Percentiles rank a stretch among this genome's conserved stretches.
Conservation (phyloP, 2,888 invertebrate species). For the Ecliptopera silaceata region DNA sequence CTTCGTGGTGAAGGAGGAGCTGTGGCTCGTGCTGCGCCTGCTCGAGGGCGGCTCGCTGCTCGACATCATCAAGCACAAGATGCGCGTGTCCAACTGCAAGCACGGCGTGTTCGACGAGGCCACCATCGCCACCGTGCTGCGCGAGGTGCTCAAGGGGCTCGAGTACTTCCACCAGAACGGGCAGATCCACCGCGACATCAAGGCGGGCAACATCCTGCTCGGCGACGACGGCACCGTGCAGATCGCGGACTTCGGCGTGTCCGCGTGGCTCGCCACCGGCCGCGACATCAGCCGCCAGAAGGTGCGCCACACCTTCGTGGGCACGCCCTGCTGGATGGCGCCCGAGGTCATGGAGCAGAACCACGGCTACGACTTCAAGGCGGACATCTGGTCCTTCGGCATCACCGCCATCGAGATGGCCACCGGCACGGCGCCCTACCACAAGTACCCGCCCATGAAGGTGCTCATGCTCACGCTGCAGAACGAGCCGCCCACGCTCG, state of each 20-base stretch:
- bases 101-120: conserved; percentile 99
- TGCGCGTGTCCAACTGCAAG: conserved; percentile 95
- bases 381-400: conserved; percentile 91
- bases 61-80: conserved; percentile 97
- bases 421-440: conserved; percentile 99
- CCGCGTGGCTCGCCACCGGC: conserved; percentile 98
- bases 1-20: conserved; percentile 98
- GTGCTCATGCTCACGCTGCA: conserved; percentile 99
- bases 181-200: conserved; percentile 93
- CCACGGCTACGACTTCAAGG: conserved; percentile 99
- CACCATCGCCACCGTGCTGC: conserved; percentile 98
- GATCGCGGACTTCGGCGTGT: conserved; percentile 99
- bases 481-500: conserved; percentile 98
- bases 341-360: conserved; percentile 99
- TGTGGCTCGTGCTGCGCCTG: conserved; percentile 98
- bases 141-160: conserved; percentile 97
- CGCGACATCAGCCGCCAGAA: conserved; percentile 97
- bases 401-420: conserved; percentile 99
- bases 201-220: conserved; percentile 90
- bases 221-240: conserved; percentile 99
- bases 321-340: conserved; percentile 99
- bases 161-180: conserved; percentile 99
- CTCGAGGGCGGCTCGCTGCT: conserved; percentile 96
- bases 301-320: conserved; percentile 99
- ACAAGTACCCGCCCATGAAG: conserved; percentile 99